Conservation (phyloP, 2,888 invertebrate species). For the Coleophora deauratella region DNA sequence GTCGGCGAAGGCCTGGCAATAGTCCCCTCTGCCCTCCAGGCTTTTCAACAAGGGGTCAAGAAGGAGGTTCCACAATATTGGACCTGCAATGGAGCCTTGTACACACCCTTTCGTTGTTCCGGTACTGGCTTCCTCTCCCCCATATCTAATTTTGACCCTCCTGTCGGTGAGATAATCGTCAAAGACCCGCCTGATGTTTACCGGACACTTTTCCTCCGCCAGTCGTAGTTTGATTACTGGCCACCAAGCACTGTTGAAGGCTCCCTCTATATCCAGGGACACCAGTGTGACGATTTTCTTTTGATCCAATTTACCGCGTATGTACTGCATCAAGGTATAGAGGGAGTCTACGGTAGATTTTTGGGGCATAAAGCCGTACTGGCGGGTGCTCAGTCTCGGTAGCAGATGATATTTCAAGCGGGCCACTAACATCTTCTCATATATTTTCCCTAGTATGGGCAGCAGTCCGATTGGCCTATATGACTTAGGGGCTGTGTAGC, state of each 20-base stretch:
- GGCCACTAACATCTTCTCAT: slow-evolving; percentile 9
- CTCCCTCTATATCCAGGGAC: slow-evolving; percentile 12
- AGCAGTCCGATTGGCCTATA: slow-evolving; percentile 13
- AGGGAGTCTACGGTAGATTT: slow-evolving; percentile 2
- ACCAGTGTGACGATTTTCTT: slow-evolving; percentile 5
- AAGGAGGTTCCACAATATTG: slow-evolving; percentile 12
- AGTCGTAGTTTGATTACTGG: slow-evolving; percentile 9
- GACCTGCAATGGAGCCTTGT: slow-evolving; percentile 14
- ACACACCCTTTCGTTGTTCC: slow-evolving; percentile 9
- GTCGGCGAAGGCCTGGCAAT: slow-evolving; percentile 13
- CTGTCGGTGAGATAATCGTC: slow-evolving; percentile 4
- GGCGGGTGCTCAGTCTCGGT: slow-evolving; percentile 4
- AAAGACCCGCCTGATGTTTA: slow-evolving; percentile 5
- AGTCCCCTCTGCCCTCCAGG: neutral
- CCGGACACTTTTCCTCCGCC: slow-evolving; percentile 7
- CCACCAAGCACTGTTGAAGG: slow-evolving; percentile 11
- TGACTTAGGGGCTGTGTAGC: slow-evolving; percentile 2
- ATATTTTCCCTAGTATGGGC: slow-evolving; percentile 10
- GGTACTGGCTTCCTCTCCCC: neutral
- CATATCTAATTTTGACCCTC: neutral
- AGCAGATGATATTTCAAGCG: slow-evolving; percentile 4
- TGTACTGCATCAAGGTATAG: slow-evolving; percentile 3
- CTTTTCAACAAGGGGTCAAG: slow-evolving; percentile 8
- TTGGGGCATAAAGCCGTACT: slow-evolving; percentile 15
- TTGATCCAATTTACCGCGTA: neutral